These are phyloP conservation scores for Elanus axillaris DNA, from an alignment of 2,113 vertebrate genomes.

Conservation along the genomic window DNA sequence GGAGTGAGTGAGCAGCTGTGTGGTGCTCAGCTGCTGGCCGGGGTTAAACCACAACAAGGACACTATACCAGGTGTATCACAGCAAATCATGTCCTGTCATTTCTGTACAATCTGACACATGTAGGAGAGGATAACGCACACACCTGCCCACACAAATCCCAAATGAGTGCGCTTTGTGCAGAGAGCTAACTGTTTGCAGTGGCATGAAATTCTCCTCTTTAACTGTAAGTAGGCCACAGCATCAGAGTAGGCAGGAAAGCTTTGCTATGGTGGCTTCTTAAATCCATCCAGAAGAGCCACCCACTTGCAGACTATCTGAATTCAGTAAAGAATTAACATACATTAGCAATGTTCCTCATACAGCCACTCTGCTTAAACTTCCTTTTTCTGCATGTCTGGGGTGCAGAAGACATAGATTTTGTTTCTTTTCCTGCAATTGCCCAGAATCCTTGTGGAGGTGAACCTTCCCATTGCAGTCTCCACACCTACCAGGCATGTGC, in stretches of 20 bases:
- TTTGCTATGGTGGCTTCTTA: background rate
- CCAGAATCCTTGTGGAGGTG: fast-evolving
- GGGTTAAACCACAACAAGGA: background rate
- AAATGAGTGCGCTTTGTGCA: background rate
- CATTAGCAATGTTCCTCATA: background rate
- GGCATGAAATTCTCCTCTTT: background rate
- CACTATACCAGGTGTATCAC: background rate
- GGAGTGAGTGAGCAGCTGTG: too few relatives aligned
- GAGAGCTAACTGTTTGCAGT: background rate
- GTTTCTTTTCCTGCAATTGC: background rate
- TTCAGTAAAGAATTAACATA: background rate
- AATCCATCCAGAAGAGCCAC: background rate
- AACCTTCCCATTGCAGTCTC: background rate
- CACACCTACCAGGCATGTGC: fast-evolving
- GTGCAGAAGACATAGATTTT: background rate
- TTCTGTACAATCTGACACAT: slow-evolving; percentile 1
- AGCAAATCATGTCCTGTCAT: background rate
- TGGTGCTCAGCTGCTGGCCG: too few relatives aligned
- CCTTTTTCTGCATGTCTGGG: background rate
- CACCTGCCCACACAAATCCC: slow-evolving; percentile 20
- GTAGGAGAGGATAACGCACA: background rate
- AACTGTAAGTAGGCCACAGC: slow-evolving; percentile 8
- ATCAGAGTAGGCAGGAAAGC: background rate
- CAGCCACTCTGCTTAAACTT: background rate
- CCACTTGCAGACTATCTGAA: background rate